Percentiles rank a stretch among this genome's conserved stretches.
These are phyloP conservation scores for Dione vanillae DNA, from an alignment of 2,888 invertebrate genomes.

Conservation along the genomic window DNA sequence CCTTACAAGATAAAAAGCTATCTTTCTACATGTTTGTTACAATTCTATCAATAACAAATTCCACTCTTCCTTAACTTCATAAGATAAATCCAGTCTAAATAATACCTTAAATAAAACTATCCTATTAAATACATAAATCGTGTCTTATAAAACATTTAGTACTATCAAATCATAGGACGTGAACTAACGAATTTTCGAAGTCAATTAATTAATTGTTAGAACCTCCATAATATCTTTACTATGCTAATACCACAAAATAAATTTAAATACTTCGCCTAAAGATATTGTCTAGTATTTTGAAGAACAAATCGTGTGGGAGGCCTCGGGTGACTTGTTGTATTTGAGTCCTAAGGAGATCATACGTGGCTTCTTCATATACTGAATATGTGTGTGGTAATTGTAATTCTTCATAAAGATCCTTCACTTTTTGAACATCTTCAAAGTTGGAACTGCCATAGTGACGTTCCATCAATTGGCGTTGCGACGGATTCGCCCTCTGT, in stretches of 20 bases:
- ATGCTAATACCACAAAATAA: conserved; percentile 11
- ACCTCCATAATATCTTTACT: background rate
- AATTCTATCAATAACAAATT: background rate
- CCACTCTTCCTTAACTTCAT: background rate
- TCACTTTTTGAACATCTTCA: conserved; percentile 87
- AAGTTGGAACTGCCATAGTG: conserved; percentile 89
- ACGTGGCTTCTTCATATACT: conserved; percentile 92
- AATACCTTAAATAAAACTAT: background rate
- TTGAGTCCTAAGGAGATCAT: conserved; percentile 91
- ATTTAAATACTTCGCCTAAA: conserved; percentile 80
- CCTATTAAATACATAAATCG: background rate
- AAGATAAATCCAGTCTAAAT: background rate
- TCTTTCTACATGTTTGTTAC: background rate
- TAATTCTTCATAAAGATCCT: conserved; percentile 90
- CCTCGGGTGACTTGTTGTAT: conserved; percentile 93
- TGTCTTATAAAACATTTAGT: background rate
- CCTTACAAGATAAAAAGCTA: background rate
- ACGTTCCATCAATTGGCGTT: conserved; percentile 89
- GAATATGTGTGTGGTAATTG: conserved; percentile 90
- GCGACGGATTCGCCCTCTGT: conserved; percentile 88
- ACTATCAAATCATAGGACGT: background rate
- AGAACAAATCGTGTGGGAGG: conserved; percentile 91
- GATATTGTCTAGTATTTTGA: conserved; percentile 91
- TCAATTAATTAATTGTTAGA: background rate
- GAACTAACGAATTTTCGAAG: background rate